Conservation (phyloP, 2,113 vertebrate genomes). For the Vidua chalybeata region DNA sequence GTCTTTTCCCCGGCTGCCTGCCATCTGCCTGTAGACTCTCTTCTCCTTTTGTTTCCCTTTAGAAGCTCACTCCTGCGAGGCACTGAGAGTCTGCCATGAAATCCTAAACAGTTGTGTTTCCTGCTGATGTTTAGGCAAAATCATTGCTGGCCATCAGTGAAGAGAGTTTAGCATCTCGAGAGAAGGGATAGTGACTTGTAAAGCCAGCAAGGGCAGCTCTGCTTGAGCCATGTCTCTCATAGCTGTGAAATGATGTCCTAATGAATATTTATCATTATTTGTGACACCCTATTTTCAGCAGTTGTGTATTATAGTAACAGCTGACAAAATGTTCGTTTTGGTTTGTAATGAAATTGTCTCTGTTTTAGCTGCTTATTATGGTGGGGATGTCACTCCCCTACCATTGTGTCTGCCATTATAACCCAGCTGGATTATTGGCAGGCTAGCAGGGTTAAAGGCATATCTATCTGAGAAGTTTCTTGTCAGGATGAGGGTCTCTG, state of each 20-base stretch:
- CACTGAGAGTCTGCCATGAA: not conserved
- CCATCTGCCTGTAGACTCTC: not conserved
- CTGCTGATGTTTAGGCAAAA: not conserved
- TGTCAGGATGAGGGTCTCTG: not conserved
- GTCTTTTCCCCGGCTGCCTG: not conserved
- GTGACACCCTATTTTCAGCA: slow-evolving; percentile 49
- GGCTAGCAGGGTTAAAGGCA: not conserved
- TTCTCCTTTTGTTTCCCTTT: slow-evolving; percentile 3
- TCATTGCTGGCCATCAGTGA: not conserved
- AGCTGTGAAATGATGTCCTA: not conserved
- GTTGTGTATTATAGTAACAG: slow-evolving; percentile 36
- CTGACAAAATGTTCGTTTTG: slow-evolving; percentile 59
- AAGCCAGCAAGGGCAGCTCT: not conserved
- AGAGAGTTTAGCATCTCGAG: not conserved
- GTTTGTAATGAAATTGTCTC: slow-evolving; percentile 44
- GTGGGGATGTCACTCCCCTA: slow-evolving; percentile 4
- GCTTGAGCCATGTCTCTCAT: not conserved
- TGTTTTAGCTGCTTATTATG: slow-evolving; percentile 48
- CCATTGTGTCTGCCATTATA: slow-evolving; percentile 19
- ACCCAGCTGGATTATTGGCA: slow-evolving; percentile 50
- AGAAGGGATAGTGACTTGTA: not conserved
- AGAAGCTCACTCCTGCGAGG: not conserved
- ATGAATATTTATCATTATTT: slow-evolving; percentile 71
- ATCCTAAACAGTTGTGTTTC: not conserved
- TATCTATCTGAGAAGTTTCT: not conserved